Base-by-base conservation (phyloP, 2,113 vertebrate species). In the Nesogale talazaci region DNA sequence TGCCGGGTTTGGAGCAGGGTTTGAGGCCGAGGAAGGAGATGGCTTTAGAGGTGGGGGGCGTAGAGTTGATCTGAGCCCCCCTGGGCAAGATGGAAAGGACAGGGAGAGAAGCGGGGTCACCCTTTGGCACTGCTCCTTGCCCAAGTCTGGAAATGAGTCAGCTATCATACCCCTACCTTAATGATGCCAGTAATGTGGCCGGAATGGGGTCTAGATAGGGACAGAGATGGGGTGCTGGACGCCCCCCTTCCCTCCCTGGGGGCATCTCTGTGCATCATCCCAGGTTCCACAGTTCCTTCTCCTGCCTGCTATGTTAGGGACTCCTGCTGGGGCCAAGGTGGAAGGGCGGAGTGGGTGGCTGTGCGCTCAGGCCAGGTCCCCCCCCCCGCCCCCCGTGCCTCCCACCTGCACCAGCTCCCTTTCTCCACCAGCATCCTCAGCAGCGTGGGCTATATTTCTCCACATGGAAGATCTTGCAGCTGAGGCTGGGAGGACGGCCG, bases 391-490 rank as follows among this genome's bases (percentile, higher is more conserved):
- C 86, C 3, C n/a, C n/a, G n/a, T n/a, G n/a, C n/a, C n/a, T n/a
- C 59, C 8, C 59, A 16, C 59, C 59, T 20, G 19, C 59, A 72
- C 67, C 70, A 7, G 6, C 59, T 20, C 25, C 9, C 20, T 77
- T 56, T n/a, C 16, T 34, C 38, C 40, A 56, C 84, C 52, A 67
- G 11, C 29, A 52, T 36, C 67, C 46, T 65, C 65, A 59, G 46
- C 82, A 63, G 46, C 61, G 84, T 88, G 92, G n/a, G 72, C 63
- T 10, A 0, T 86, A 92, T 89, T 92, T 94, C 63, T 95, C 77
- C 59, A 84, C 76, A 67, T 80, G 95, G 46, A 93, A 90, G 92
- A 79, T 29, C 81, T 89, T 93, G 78, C 82, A 92, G 81, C 52
- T 29, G 59, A 56, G 29, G 27, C n/a, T 7, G 83, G 70, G 65